A percentile compares a stretch with the other conserved stretches of the same genome.
Evolutionary conservation across 2,797 vertebrate species (phyloP).

Genomic region (Clarias laeviceps): DNA sequence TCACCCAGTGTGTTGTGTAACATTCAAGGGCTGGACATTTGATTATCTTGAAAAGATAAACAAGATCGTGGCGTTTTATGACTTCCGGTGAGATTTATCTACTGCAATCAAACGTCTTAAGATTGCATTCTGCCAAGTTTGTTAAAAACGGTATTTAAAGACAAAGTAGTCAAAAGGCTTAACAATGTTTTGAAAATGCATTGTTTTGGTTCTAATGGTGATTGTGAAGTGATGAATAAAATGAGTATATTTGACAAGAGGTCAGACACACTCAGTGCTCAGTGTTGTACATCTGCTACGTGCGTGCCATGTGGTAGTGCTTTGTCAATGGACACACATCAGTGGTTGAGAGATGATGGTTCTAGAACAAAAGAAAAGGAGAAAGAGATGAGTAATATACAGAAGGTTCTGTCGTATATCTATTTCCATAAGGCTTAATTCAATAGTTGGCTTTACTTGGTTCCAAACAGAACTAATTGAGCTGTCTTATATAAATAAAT

Average conservation of each 20-base stretch:
- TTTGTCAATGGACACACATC: background rate
- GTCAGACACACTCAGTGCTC: background rate
- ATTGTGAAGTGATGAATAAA: background rate
- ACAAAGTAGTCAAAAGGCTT: background rate
- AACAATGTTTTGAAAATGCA: background rate
- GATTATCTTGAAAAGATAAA: background rate
- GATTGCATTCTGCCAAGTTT: background rate
- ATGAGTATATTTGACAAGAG: background rate
- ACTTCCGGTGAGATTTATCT: background rate
- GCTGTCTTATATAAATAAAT: too few relatives aligned
- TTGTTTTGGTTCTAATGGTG: background rate
- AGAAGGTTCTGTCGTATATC: conserved; percentile 28
- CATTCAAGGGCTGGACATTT: background rate
- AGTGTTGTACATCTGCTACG: background rate
- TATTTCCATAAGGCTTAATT: conserved; percentile 42
- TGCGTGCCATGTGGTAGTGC: too few relatives aligned
- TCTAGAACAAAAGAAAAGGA: conserved; percentile 18
- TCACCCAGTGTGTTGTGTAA: background rate
- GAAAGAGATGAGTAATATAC: background rate
- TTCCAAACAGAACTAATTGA: background rate
- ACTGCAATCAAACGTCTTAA: background rate
- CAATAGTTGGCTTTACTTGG: background rate
- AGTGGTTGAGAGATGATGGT: conserved; percentile 22
- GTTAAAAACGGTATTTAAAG: background rate
- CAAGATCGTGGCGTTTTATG: background rate